phyloP scores from a whole-genome alignment of 2,113 vertebrate species.

The Neopipo cinnamomea region DNA sequence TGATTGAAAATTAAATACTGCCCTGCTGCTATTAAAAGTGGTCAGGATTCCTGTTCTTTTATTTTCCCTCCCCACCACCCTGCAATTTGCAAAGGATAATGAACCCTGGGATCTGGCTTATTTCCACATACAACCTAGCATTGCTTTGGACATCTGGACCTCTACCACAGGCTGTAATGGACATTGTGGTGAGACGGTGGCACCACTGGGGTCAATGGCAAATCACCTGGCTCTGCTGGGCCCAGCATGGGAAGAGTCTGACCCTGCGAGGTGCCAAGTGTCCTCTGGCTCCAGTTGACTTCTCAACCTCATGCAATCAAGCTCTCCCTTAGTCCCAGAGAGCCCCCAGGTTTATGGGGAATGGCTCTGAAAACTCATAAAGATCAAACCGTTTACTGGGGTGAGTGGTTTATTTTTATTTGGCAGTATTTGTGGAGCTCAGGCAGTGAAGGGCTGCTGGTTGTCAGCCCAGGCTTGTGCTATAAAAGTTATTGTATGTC shows the following conservation, averaged over 20 bases:
- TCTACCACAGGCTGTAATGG: accelerated
- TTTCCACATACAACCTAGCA: background rate
- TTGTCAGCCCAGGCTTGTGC: background rate
- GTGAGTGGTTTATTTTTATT: background rate
- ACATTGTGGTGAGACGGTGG: accelerated
- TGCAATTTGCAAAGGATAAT: constrained; percentile 7
- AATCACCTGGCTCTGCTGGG: accelerated
- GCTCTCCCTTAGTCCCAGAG: background rate
- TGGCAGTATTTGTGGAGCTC: background rate
- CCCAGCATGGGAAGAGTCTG: background rate
- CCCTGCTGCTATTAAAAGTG: constrained; percentile 8
- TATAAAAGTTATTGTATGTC: background rate
- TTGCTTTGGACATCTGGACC: background rate
- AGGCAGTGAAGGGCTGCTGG: background rate
- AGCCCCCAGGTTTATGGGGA: background rate
- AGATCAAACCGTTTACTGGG: background rate
- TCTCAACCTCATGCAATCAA: background rate
- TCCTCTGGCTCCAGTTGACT: background rate
- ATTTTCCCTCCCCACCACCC: background rate
- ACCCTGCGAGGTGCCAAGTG: accelerated
- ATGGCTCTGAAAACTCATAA: background rate
- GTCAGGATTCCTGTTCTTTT: background rate
- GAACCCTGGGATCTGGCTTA: background rate
- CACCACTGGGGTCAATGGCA: background rate
- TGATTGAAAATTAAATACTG: constrained; percentile 74